Percentiles rank a stretch among this genome's conserved stretches.
These are phyloP conservation scores for Agapornis canus DNA, from an alignment of 2,797 vertebrate species.

Conservation along the genomic window DNA sequence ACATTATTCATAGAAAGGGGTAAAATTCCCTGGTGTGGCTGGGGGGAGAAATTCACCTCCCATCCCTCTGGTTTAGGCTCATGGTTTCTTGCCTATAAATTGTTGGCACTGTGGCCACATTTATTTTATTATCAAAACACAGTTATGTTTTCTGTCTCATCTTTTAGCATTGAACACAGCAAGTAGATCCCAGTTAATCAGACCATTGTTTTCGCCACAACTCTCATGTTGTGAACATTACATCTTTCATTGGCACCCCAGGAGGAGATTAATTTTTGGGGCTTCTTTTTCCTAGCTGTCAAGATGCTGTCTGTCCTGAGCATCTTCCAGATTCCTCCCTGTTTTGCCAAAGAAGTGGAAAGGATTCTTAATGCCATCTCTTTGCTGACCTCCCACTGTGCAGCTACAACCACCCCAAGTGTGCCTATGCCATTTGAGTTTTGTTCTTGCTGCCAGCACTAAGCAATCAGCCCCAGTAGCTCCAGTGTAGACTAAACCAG, in stretches of 20 bases:
- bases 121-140: not conserved
- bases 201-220: not conserved
- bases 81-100: not conserved
- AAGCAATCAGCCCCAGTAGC: not conserved
- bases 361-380: not conserved
- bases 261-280: not conserved
- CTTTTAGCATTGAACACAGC: not conserved
- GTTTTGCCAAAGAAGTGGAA: not conserved
- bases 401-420: not conserved
- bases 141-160: not conserved
- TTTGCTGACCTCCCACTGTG: not conserved
- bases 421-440: not conserved
- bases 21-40: not conserved
- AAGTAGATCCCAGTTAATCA: not conserved
- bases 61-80: not conserved
- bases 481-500: not conserved
- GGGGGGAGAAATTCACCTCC: not conserved
- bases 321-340: not conserved
- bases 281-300: not conserved
- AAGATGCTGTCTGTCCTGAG: not conserved
- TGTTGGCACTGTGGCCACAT: not conserved
- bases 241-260: not conserved
- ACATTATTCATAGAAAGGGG: not conserved
- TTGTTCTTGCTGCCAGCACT: not conserved
- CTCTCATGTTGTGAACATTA: not conserved